phyloP scores from a whole-genome alignment of 2,888 invertebrate species.

The Mallateleia sp. region DNA sequence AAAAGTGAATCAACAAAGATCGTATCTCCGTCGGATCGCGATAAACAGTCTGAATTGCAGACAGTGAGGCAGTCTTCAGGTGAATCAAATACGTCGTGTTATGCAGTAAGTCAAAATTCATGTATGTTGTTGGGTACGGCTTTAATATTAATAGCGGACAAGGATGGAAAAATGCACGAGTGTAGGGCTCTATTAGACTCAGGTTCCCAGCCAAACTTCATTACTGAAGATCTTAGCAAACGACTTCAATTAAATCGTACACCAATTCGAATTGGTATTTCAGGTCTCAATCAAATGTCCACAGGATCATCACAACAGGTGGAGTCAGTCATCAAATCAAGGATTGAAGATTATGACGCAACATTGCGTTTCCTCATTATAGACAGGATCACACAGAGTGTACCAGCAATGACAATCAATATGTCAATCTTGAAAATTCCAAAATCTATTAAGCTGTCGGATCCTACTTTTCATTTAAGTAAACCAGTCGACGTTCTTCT shows the following conservation, averaged over 20 bases:
- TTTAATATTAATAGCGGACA: conserved; percentile 6
- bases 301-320: not conserved
- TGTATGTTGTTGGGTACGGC: conserved; percentile 9
- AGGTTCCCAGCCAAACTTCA: conserved; percentile 18
- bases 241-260: conserved; percentile 2
- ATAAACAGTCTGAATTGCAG: not conserved
- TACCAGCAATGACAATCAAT: not conserved
- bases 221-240: not conserved
- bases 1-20: not conserved
- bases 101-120: not conserved
- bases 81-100: not conserved
- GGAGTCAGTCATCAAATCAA: not conserved
- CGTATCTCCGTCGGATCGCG: not conserved
- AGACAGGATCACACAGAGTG: not conserved
- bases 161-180: conserved; percentile 8
- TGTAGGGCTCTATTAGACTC: conserved; percentile 12
- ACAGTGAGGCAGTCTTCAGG: not conserved
- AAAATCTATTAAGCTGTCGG: not conserved
- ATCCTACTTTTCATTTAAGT: not conserved
- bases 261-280: not conserved
- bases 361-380: not conserved
- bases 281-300: conserved; percentile 9
- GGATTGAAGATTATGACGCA: not conserved
- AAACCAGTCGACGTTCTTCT: not conserved
- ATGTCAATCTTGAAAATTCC: not conserved